phyloP scores from a whole-genome alignment of 1,140 invertebrate species.

The Gryon sp. region DNA sequence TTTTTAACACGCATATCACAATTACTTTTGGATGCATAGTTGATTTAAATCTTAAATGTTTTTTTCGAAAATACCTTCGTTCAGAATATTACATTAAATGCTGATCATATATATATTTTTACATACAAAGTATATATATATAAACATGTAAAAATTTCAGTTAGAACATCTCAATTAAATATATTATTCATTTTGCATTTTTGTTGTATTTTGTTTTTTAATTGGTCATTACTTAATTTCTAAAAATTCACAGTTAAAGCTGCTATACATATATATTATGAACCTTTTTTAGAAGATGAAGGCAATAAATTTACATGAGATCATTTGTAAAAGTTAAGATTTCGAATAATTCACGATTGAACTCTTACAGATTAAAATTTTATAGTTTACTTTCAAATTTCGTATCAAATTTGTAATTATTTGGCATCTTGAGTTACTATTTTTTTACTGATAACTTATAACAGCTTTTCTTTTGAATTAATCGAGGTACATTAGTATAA shows the following conservation, averaged over 20 bases:
- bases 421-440: constrained; percentile 30
- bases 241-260: no score
- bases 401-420: no score
- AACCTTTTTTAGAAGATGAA: constrained; percentile 13
- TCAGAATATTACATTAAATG: constrained; percentile 3
- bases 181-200: not conserved
- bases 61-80: constrained; percentile 18
- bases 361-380: no score
- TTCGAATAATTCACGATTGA: no score
- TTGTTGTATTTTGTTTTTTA: constrained; percentile 6
- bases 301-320: constrained; percentile 23
- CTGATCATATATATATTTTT: no score
- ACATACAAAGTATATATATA: constrained; percentile 22
- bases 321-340: no score
- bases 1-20: constrained; percentile 15
- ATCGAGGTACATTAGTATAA: constrained; percentile 21
- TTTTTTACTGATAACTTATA: constrained; percentile 9
- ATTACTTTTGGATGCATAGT: no score
- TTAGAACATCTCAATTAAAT: not conserved
- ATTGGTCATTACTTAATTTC: no score
- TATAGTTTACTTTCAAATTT: no score
- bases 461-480: no score
- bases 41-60: no score
- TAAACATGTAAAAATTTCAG: constrained; percentile 11
- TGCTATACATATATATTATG: not conserved